These are phyloP conservation scores for Dryomyza anilis DNA, from an alignment of 2,888 invertebrate species.

Conservation along the genomic window DNA sequence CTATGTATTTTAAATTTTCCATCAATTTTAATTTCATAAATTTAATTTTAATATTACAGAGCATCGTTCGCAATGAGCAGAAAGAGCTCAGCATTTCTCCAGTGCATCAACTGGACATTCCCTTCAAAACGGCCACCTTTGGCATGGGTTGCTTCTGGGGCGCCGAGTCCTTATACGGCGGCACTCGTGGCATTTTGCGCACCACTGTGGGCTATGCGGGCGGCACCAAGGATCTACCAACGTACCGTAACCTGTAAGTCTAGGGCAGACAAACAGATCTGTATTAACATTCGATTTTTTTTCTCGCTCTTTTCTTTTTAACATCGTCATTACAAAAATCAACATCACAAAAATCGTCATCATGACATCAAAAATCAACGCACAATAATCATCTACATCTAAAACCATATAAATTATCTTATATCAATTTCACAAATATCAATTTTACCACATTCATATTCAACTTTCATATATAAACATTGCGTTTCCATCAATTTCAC, in stretches of 20 bases:
- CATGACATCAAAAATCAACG: no score
- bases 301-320: constrained; percentile 27
- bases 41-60: constrained; percentile 42
- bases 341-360: no score
- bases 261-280: constrained; percentile 9
- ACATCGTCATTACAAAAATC: neutral
- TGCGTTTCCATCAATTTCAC: neutral
- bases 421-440: no score
- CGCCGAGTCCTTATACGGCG: constrained; percentile 82
- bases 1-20: no score
- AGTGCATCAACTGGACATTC: constrained; percentile 50
- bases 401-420: no score
- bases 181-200: constrained; percentile 72
- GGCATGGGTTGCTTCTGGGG: constrained; percentile 97
- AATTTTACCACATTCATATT: no score
- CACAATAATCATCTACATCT: no score
- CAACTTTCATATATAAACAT: neutral
- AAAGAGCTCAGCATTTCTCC: constrained; percentile 53
- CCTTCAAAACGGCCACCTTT: constrained; percentile 72
- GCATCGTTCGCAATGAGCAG: constrained; percentile 57
- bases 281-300: constrained; percentile 37
- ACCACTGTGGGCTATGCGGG: constrained; percentile 96
- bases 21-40: no score
- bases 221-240: constrained; percentile 79
- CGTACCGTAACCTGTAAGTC: constrained; percentile 85